Evolutionary conservation across 1,140 invertebrate species (phyloP), one percentile per base, ranked within the genome.

Genomic region (Branchinecta lindahli): DNA sequence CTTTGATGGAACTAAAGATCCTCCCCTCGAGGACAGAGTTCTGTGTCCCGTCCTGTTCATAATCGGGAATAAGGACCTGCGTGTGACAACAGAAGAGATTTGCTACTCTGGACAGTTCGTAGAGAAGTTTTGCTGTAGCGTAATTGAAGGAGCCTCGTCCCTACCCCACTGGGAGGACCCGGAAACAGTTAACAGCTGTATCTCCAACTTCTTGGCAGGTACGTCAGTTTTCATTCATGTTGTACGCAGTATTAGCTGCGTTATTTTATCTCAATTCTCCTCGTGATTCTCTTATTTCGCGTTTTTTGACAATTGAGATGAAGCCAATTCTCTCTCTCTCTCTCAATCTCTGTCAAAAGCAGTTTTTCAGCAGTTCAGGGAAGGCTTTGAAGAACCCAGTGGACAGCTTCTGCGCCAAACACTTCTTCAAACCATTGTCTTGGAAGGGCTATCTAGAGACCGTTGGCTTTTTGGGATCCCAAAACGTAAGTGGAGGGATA

Each of bases 91-190:
- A 12, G 52, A 61, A 61, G 52, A 61, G 12, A 20, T 61, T 20
- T 61, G 52, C 52, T 61, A 61, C 52, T 61, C 52, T 61, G 52
- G 52, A 61, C 52, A 61, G 52, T 61, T 61, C 52, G 52, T 61
- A 15, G 52, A 61, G 18, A 61, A 61, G 6, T 61, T 61, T 61
- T 20, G 18, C 52, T 61, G 52, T 61, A 61, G 18, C 12, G 18
- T 61, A 2, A 61, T 61, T 4, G 52, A 61, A 61, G 18, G 18
- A 4, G 12, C 12, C 18, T 15, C 12, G 18, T 12, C 4, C 2
- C 18, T 61, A 15, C 52, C 52, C 18, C 52, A 61, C 18, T 61
- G 52, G 52, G 12, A 61, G 52, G 12, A 61, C 18, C 12, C 52
- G 12, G 52, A 61, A 61, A 12, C 12, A 20, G 52, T 61, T 3